A percentile compares a stretch with the other conserved stretches of the same genome.
Conservation (phyloP, 2,113 vertebrate species). For the Trochalopteron elliotii region DNA sequence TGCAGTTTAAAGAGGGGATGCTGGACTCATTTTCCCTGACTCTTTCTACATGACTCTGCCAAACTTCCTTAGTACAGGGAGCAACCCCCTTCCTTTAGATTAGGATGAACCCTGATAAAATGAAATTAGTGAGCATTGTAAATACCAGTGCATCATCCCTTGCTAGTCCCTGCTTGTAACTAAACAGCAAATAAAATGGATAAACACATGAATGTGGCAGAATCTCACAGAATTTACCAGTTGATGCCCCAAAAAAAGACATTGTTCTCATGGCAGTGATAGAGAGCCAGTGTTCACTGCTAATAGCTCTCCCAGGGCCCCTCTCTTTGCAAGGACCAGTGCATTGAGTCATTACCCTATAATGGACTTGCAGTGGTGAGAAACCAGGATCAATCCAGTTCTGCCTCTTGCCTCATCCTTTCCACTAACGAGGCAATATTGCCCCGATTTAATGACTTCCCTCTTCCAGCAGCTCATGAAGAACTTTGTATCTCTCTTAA, state of each 20-base stretch:
- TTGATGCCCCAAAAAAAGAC: neutral
- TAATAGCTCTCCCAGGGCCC: neutral
- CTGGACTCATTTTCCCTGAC: neutral
- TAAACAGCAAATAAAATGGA: neutral
- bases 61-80: neutral
- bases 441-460: neutral
- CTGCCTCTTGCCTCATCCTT: neutral
- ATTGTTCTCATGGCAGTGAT: neutral
- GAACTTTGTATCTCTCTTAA: neutral
- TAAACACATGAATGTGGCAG: neutral
- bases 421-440: neutral
- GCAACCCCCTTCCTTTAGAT: neutral
- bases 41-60: neutral
- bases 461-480: neutral
- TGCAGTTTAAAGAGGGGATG: constrained; percentile 49
- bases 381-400: neutral
- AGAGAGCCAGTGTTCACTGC: neutral
- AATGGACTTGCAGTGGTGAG: neutral
- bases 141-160: neutral
- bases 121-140: neutral
- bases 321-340: neutral
- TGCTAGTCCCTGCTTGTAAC: neutral
- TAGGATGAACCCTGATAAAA: neutral
- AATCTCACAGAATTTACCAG: neutral
- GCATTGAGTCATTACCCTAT: neutral